Percentiles rank a stretch among this genome's conserved stretches.
Evolutionary conservation across 1,140 invertebrate species (phyloP).

Genomic region (Drosophila dunni): DNA sequence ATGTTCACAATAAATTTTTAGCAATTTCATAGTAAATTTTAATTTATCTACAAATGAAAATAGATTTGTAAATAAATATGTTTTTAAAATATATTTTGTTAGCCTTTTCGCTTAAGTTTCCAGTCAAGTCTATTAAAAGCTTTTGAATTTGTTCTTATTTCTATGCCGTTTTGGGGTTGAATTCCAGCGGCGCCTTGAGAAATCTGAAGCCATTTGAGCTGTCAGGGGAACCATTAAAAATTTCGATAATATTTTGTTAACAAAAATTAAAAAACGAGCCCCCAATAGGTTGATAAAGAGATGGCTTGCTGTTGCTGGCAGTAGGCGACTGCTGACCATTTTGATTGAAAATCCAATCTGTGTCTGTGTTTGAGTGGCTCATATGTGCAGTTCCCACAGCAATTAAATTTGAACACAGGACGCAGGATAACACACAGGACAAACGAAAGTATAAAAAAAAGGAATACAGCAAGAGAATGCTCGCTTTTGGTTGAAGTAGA

Average conservation of each 20-base stretch:
- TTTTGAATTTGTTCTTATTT: neutral
- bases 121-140: neutral
- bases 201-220: slow-evolving; percentile 52
- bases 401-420: slow-evolving; percentile 78
- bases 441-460: neutral
- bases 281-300: neutral
- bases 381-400: slow-evolving; percentile 79
- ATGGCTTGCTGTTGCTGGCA: slow-evolving; percentile 18
- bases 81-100: no score
- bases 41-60: neutral
- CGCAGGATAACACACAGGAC: slow-evolving; percentile 63
- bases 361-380: slow-evolving; percentile 68
- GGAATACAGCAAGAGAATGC: neutral
- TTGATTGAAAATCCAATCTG: slow-evolving; percentile 83
- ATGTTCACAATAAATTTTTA: slow-evolving; percentile 11
- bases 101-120: no score
- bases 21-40: neutral
- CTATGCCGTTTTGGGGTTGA: neutral
- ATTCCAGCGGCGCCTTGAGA: slow-evolving; percentile 32
- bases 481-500: neutral
- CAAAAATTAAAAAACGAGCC: slow-evolving; percentile 55
- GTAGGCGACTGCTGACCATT: slow-evolving; percentile 51
- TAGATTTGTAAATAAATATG: no score
- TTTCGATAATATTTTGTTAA: slow-evolving; percentile 74
- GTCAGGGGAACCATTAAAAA: slow-evolving; percentile 70